Evolutionary conservation across 2,797 vertebrate species (phyloP), one percentile per base, ranked within the genome.

Genomic region (Hozukius guyotensis): DNA sequence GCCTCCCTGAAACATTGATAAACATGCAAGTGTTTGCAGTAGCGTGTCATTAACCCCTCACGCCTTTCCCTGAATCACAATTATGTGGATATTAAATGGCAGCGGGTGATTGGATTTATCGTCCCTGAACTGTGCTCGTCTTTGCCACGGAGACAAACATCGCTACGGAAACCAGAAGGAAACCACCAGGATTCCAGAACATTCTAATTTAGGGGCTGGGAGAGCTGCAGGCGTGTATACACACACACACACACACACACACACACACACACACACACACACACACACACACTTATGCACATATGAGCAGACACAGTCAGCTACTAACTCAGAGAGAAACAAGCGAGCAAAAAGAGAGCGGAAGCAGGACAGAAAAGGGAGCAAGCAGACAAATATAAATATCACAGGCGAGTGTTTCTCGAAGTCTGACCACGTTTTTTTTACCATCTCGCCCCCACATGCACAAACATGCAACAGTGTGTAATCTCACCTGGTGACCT

Each of bases 401-500:
- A 31, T 10, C 38, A 57, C 46, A 70, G 36, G 42, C 32, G 64
- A 72, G 59, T 55, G 31, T 64, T 52, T 69, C 53, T 78, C 18
- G 25, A 27, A 24, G 29, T 60, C 71, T 52, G 57, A 89, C 76
- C 79, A 75, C 81, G 78, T 9, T 34, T 34, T 34, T 34, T 34
- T 61, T 20, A 70, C 12, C 38, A 24, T 49, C 13, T 29, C 42
- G 3, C 67, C 18, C 65, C 57, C 55, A 70, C 72, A 36, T 34
- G 36, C 8, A 22, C 20, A 42, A 67, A 82, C 7, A 1, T 12
- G 6, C 59, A 12, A 20, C 9, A 10, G 52, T 14, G 13, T 63
- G 32, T 12, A 9, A 34, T 9, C 95, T 95, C 90, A 99, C 98
- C 98, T 97, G 92, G 98, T 99, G 94, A 99, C 98, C 93, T 99